Conservation (phyloP, 2,113 vertebrate genomes). For the Sinosuthora webbiana region DNA sequence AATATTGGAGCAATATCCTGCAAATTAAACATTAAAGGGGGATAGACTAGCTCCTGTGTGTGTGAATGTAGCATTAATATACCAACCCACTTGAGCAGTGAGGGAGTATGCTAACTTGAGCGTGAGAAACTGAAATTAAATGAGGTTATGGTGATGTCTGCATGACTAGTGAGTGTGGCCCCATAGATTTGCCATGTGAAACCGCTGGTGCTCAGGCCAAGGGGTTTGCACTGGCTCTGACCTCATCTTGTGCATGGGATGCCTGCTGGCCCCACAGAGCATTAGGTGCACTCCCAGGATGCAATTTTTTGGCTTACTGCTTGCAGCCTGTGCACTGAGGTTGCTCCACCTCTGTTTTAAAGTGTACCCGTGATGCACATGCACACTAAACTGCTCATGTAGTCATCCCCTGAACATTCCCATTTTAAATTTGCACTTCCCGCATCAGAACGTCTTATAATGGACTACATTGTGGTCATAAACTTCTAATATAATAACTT, state of each 20-base stretch:
- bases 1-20: background rate
- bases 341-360: background rate
- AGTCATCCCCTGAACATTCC: background rate
- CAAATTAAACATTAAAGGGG: background rate
- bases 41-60: background rate
- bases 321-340: background rate
- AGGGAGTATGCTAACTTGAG: background rate
- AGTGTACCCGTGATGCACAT: background rate
- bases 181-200: background rate
- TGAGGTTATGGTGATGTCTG: background rate
- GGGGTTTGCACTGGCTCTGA: accelerated
- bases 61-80: background rate
- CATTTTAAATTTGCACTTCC: background rate
- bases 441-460: accelerated
- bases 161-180: accelerated
- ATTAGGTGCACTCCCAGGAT: accelerated
- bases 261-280: background rate
- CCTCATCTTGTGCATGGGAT: accelerated
- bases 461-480: background rate
- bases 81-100: background rate
- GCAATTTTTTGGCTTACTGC: accelerated
- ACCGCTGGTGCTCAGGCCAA: background rate
- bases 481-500: background rate
- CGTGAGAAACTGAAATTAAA: background rate
- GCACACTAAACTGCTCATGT: background rate